A percentile compares a stretch with the other conserved stretches of the same genome.
These are phyloP conservation scores for Neoitamus cyanurus DNA, from an alignment of 2,888 invertebrate species.

Conservation along the genomic window DNA sequence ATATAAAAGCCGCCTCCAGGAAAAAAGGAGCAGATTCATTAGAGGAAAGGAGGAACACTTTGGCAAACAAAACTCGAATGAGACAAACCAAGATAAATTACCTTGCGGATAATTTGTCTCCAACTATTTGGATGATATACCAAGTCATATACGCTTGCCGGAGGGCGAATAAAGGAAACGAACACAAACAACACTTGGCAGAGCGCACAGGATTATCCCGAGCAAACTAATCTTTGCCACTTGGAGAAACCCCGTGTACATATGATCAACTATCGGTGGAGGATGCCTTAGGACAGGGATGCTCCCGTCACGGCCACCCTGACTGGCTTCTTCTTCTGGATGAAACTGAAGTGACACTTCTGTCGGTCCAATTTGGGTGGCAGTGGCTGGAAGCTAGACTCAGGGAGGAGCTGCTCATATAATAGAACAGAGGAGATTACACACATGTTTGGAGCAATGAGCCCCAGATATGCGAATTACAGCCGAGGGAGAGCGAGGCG, in stretches of 20 bases:
- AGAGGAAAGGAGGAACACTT: slow-evolving; percentile 38
- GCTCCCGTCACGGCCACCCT: neutral
- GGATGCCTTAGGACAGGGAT: neutral
- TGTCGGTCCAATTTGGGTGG: slow-evolving; percentile 21
- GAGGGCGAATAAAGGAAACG: neutral
- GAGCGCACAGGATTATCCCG: neutral
- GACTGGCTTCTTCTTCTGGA: neutral
- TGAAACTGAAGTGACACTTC: slow-evolving; percentile 41
- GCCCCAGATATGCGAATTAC: slow-evolving; percentile 36
- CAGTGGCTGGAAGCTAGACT: neutral
- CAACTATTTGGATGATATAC: slow-evolving; percentile 39
- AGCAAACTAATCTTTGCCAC: slow-evolving; percentile 40
- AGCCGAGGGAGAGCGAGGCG: slow-evolving; percentile 18
- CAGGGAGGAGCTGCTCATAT: neutral
- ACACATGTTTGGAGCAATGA: slow-evolving; percentile 36
- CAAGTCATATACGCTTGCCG: slow-evolving; percentile 18
- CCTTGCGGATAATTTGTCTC: slow-evolving; percentile 53
- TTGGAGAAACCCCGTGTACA: slow-evolving; percentile 36
- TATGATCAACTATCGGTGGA: slow-evolving; percentile 34
- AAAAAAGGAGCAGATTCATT: slow-evolving; percentile 39
- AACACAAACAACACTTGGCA: slow-evolving; percentile 1
- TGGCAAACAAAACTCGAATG: slow-evolving; percentile 47
- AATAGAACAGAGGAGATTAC: slow-evolving; percentile 27
- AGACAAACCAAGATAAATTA: slow-evolving; percentile 53
- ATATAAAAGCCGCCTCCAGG: slow-evolving; percentile 41